Evolutionary conservation across 2,797 vertebrate genomes (phyloP), one percentile per base, ranked within the genome.

Genomic region (Hafferia zeledoni): DNA sequence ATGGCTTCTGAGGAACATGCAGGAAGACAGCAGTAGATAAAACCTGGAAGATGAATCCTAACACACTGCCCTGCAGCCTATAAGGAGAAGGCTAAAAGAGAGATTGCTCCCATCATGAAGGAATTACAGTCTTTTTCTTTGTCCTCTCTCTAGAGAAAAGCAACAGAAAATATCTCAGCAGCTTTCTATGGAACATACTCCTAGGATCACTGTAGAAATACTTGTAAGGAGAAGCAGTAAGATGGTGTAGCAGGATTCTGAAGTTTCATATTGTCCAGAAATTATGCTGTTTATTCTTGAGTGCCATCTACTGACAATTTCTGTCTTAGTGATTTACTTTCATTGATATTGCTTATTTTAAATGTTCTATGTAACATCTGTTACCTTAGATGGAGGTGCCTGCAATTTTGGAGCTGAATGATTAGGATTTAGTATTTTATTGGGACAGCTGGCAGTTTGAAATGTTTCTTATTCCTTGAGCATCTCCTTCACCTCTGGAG

Each of bases 291-390:
- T 94, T 95, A 83, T 95, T 95, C 94, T 94, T 89, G 90, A 91
- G 89, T 96, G 92, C 89, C 92, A 92, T 84, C 95, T 97, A 90
- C 91, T 93, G 94, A 93, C 82, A 91, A n/a, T 75, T 83, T 76
- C 5, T 74, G 30, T 83, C 55, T 44, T 90, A 83, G 87, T 78
- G 12, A 75, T 81, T 71, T 79, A 31, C 78, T 67, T 44, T 77
- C 43, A 28, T 17, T 41, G 43, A 27, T 24, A 16, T 8, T 56
- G 17, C 10, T 91, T 47, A 22, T 88, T 96, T 79, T 37, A 81
- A 78, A 85, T 25, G 25, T 6, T 11, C 30, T 56, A 2, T 9
- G 35, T 92, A 87, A n/a, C 33, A 52, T 55, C 39, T 63, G 7
- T 41, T 90, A 80, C 3, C 6, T 80, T 87, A 57, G 60, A 44